A percentile compares a stretch with the other conserved stretches of the same genome.
Evolutionary conservation across 2,113 vertebrate genomes (phyloP).

Genomic region (Rhodinocichla rosea): DNA sequence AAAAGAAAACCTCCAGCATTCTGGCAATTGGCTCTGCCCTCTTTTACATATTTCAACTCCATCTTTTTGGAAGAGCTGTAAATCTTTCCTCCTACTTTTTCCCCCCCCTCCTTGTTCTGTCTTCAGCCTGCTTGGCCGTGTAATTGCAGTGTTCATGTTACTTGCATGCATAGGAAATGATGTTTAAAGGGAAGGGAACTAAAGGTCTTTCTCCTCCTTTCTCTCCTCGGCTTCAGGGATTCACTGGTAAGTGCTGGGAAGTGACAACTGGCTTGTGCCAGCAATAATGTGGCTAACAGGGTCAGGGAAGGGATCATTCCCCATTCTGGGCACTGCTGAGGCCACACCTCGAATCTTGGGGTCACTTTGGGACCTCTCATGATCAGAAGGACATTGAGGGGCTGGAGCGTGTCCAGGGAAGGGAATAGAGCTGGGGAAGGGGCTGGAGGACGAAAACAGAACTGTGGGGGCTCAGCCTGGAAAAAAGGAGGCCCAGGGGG

Average conservation of each 20-base stretch:
- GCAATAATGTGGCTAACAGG: no score
- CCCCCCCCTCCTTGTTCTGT: neutral
- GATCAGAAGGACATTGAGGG: neutral
- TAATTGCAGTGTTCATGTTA: neutral
- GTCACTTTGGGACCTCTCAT: neutral
- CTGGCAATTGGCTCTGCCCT: slow-evolving; percentile 21
- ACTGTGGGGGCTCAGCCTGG: neutral
- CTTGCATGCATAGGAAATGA: neutral
- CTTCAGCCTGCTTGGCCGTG: neutral
- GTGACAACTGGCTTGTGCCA: neutral
- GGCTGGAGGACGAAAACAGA: neutral
- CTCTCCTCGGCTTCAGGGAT: neutral
- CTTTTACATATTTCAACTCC: slow-evolving; percentile 31
- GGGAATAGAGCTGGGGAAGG: neutral
- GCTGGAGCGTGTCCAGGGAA: rapidly evolving
- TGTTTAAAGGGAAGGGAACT: neutral
- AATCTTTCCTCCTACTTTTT: neutral
- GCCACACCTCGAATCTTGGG: rapidly evolving
- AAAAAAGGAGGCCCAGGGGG: neutral
- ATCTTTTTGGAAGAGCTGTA: slow-evolving; percentile 24
- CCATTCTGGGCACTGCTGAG: neutral
- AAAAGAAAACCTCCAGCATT: slow-evolving; percentile 53
- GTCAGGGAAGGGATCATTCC: neutral
- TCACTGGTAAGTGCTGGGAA: neutral
- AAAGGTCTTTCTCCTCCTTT: neutral